A percentile compares a stretch with the other conserved stretches of the same genome.
Evolutionary conservation across 2,113 vertebrate genomes (phyloP).

Genomic region (Tachysurus fulvidraco): DNA sequence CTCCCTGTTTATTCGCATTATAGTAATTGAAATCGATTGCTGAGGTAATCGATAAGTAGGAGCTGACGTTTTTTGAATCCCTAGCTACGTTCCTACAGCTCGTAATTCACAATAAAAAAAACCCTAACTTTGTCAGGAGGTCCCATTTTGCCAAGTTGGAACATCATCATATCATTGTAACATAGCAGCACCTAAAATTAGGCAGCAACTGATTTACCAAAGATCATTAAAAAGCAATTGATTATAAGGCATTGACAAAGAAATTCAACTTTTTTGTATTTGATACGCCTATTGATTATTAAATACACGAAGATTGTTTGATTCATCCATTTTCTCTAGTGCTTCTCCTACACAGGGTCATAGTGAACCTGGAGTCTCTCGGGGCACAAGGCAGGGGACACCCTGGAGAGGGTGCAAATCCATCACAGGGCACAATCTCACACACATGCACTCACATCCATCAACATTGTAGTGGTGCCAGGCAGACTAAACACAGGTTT

Average conservation of each 20-base stretch:
- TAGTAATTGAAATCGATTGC: background rate
- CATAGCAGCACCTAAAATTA: background rate
- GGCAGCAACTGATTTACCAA: too few species aligned
- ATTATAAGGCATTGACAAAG: background rate
- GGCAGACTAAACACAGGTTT: too few species aligned
- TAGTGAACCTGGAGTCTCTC: too few species aligned
- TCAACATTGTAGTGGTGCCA: too few species aligned
- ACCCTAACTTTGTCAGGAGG: background rate
- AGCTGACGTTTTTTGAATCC: background rate
- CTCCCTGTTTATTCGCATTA: background rate
- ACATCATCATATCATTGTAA: background rate
- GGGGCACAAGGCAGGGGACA: too few species aligned
- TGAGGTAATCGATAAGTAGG: too few species aligned
- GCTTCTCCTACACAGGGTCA: too few species aligned
- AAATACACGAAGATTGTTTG: background rate
- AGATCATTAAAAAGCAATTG: background rate
- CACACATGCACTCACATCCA: too few species aligned
- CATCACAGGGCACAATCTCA: too few species aligned
- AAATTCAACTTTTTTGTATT: background rate
- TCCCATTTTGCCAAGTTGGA: background rate
- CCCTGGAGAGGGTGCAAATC: too few species aligned
- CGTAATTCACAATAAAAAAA: background rate
- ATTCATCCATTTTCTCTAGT: too few species aligned
- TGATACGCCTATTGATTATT: background rate
- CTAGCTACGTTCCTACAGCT: background rate